phyloP scores from a whole-genome alignment of 1,140 invertebrate genomes.

The Chironomus tepperi region DNA sequence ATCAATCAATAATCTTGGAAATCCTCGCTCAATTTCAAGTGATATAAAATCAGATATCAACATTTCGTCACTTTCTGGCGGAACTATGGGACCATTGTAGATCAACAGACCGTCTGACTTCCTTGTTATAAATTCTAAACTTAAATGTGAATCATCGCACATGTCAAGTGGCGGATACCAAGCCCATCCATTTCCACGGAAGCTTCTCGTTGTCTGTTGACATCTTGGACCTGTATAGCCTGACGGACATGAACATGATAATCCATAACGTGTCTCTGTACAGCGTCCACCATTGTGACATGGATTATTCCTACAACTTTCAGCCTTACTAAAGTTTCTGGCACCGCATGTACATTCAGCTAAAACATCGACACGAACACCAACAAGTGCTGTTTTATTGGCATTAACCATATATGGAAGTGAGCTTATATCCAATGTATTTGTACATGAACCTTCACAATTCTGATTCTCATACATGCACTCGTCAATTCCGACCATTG shows the following conservation, averaged over 20 bases:
- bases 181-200: constrained; percentile 86
- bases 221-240: constrained; percentile 91
- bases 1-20: constrained; percentile 82
- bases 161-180: constrained; percentile 94
- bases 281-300: constrained; percentile 95
- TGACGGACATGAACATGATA: constrained; percentile 79
- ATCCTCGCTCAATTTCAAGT: constrained; percentile 82
- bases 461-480: constrained; percentile 91
- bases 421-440: constrained; percentile 77
- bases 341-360: constrained; percentile 87
- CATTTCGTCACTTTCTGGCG: constrained; percentile 78
- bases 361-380: constrained; percentile 79
- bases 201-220: constrained; percentile 90
- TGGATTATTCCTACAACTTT: constrained; percentile 79
- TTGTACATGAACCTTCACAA: constrained; percentile 94
- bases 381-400: constrained; percentile 90
- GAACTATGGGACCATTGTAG: constrained; percentile 93
- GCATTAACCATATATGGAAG: constrained; percentile 93
- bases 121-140: constrained; percentile 88
- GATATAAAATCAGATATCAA: constrained; percentile 91
- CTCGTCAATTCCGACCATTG: constrained; percentile 96
- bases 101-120: constrained; percentile 85
- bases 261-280: constrained; percentile 74
- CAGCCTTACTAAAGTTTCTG: constrained; percentile 78
- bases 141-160: constrained; percentile 90